phyloP scores from a whole-genome alignment of 2,113 vertebrate species.

The Heterotis niloticus region DNA sequence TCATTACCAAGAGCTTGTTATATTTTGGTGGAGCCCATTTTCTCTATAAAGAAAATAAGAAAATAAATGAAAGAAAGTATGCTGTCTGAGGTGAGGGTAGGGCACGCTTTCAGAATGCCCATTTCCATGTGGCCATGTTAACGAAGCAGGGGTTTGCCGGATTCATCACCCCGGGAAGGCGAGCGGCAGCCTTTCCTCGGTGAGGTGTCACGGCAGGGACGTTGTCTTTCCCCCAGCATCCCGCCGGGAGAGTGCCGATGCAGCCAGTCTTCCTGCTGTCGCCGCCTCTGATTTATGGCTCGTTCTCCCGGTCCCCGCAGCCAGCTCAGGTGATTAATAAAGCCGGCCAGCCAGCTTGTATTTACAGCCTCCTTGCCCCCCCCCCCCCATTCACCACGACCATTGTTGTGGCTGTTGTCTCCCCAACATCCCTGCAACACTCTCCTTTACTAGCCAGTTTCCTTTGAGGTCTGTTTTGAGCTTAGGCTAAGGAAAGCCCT shows the following conservation, averaged over 20 bases:
- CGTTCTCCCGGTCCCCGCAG: background rate
- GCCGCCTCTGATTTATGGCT: slow-evolving; percentile 17
- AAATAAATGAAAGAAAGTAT: too few species aligned
- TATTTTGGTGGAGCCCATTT: too few species aligned
- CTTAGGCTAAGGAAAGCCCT: background rate
- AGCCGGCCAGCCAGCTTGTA: background rate
- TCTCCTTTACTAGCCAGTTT: background rate
- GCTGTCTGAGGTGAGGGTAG: too few species aligned
- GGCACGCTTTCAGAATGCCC: too few species aligned
- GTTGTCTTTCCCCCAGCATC: background rate
- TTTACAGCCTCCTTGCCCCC: slow-evolving; percentile 13
- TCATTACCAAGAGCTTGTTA: too few species aligned
- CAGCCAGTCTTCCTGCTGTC: slow-evolving; percentile 19
- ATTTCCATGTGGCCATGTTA: background rate
- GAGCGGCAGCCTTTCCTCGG: slow-evolving; percentile 17
- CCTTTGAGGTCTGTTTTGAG: background rate
- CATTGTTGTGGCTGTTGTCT: too few species aligned
- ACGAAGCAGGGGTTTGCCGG: slow-evolving; percentile 4
- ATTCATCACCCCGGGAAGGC: slow-evolving; percentile 15
- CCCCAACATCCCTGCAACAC: background rate
- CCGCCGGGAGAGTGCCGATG: background rate
- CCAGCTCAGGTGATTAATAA: slow-evolving; percentile 25
- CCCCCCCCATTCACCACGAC: background rate
- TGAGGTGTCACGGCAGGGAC: slow-evolving; percentile 14
- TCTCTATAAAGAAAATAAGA: too few species aligned